These are phyloP conservation scores for Marisa cornuarietis DNA, from an alignment of 1,140 invertebrate genomes.

Conservation along the genomic window DNA sequence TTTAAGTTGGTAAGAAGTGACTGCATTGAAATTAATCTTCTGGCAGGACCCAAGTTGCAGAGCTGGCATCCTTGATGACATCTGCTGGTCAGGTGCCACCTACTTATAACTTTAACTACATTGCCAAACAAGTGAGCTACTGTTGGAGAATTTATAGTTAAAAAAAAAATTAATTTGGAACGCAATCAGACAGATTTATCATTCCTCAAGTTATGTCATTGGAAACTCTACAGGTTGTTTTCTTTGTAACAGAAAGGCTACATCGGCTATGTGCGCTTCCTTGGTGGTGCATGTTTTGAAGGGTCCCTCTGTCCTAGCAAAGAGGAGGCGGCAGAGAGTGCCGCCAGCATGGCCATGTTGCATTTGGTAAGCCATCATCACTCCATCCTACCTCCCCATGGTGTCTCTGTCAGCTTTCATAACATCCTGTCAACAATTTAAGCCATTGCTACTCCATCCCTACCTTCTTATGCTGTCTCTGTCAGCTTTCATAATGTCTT, in stretches of 20 bases:
- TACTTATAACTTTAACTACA: conserved; percentile 36
- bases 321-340: conserved; percentile 51
- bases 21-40: too few species aligned
- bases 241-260: conserved; percentile 30
- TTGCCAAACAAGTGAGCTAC: background rate
- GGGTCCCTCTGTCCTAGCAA: conserved; percentile 43
- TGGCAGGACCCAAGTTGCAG: conserved; percentile 46
- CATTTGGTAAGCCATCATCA: conserved; percentile 40
- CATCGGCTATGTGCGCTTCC: conserved; percentile 37
- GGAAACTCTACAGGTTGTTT: too few species aligned
- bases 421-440: conserved; percentile 10
- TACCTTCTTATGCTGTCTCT: background rate
- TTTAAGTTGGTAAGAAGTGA: too few species aligned
- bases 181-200: too few species aligned
- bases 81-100: conserved; percentile 30
- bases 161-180: too few species aligned
- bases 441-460: background rate
- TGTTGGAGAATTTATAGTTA: too few species aligned
- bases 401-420: background rate
- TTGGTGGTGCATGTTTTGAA: conserved; percentile 44
- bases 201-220: too few species aligned
- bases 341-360: conserved; percentile 49
- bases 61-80: conserved; percentile 44
- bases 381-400: background rate
- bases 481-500: background rate